Percentiles rank a stretch among this genome's conserved stretches.
These are phyloP conservation scores for Thunnus albacares DNA, from an alignment of 2,797 vertebrate genomes.

Conservation along the genomic window DNA sequence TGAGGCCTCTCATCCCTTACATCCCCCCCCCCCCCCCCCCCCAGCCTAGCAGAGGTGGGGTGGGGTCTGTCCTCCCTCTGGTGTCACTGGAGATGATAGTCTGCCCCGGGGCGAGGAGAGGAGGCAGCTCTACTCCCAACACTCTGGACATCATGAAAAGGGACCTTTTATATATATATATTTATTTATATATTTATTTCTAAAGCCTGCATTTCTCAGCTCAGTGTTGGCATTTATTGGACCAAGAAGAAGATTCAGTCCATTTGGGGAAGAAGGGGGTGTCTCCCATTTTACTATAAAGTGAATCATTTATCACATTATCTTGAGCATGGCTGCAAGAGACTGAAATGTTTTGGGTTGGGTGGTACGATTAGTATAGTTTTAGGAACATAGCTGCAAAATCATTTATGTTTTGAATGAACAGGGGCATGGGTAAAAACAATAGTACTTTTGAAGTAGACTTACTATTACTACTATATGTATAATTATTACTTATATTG, in stretches of 20 bases:
- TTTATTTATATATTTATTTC: conserved; percentile 28
- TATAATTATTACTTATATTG: too few species aligned
- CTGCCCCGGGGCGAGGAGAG: conserved; percentile 73
- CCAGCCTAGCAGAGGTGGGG: conserved; percentile 49
- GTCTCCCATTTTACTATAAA: conserved; percentile 50
- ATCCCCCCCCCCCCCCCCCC: not conserved
- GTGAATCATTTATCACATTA: conserved; percentile 58
- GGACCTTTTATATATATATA: conserved; percentile 31
- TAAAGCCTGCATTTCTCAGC: conserved; percentile 55
- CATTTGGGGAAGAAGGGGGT: conserved; percentile 7
- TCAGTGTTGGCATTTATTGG: conserved; percentile 57
- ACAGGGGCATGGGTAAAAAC: not conserved
- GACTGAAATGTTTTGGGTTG: not conserved
- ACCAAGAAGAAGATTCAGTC: conserved; percentile 40
- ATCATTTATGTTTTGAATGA: not conserved
- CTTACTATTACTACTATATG: not conserved
- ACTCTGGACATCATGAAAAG: conserved; percentile 70
- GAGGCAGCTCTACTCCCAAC: conserved; percentile 64
- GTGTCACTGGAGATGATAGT: conserved; percentile 81
- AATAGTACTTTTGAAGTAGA: not conserved
- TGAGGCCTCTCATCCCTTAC: conserved; percentile 55
- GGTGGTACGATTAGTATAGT: not conserved
- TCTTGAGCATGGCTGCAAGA: not conserved
- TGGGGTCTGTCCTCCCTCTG: conserved; percentile 62
- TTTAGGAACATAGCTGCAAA: not conserved